Conservation (phyloP, 2,888 invertebrate genomes). For the Syrista parreyssii region DNA sequence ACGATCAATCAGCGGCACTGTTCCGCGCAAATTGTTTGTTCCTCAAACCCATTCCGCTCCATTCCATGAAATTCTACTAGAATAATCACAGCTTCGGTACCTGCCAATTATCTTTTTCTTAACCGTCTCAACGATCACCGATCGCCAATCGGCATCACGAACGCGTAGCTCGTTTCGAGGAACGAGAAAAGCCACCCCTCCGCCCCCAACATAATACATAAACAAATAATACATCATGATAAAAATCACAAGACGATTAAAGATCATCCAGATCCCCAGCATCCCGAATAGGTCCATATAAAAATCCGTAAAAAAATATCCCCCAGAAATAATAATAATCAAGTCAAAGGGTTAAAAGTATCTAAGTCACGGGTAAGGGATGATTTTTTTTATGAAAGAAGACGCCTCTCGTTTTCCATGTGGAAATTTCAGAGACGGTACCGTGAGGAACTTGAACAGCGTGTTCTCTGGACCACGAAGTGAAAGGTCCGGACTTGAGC, state of each 20-base stretch:
- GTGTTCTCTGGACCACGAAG: slow-evolving; percentile 65
- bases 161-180: slow-evolving; percentile 36
- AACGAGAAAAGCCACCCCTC: slow-evolving; percentile 10
- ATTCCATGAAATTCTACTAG: slow-evolving; percentile 64
- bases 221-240: no score
- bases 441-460: slow-evolving; percentile 33
- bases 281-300: slow-evolving; percentile 36
- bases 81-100: slow-evolving; percentile 62
- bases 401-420: not conserved
- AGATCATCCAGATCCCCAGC: slow-evolving; percentile 17
- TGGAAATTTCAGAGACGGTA: not conserved
- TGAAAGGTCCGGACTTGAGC: slow-evolving; percentile 61
- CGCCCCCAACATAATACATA: no score
- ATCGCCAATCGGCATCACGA: not conserved
- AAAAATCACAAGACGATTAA: not conserved
- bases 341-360: not conserved
- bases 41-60: slow-evolving; percentile 63
- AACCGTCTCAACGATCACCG: not conserved
- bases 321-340: not conserved
- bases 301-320: not conserved
- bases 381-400: not conserved
- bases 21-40: slow-evolving; percentile 62
- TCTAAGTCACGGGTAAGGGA: not conserved
- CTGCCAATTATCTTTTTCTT: slow-evolving; percentile 58
- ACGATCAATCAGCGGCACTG: slow-evolving; percentile 53